Conservation (phyloP, 2,888 invertebrate genomes). For the Suillia variegata region DNA sequence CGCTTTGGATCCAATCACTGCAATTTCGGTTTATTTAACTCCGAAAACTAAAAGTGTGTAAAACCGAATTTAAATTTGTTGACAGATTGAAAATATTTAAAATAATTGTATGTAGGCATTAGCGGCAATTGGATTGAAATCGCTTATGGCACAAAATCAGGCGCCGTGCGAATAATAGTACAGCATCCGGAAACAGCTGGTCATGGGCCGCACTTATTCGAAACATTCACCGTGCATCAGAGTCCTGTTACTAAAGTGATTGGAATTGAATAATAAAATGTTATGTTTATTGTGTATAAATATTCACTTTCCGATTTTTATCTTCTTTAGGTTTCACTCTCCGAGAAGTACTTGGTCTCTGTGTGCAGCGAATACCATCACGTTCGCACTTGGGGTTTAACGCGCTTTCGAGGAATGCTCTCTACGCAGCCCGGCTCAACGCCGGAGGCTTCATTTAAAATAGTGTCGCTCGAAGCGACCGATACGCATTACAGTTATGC, state of each 20-base stretch:
- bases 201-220: constrained; percentile 97
- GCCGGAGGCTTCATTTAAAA: constrained; percentile 94
- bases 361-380: constrained; percentile 98
- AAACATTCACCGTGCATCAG: constrained; percentile 96
- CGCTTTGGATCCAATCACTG: constrained; percentile 93
- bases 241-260: constrained; percentile 90
- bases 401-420: constrained; percentile 96
- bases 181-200: constrained; percentile 99
- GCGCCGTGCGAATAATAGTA: constrained; percentile 95
- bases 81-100: background rate
- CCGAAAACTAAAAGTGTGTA: constrained; percentile 96
- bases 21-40: constrained; percentile 97
- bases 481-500: constrained; percentile 69
- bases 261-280: background rate
- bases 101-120: constrained; percentile 67
- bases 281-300: background rate
- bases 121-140: constrained; percentile 99
- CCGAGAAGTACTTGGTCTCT: constrained; percentile 93
- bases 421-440: constrained; percentile 98
- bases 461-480: constrained; percentile 65
- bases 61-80: constrained; percentile 1
- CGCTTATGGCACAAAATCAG: constrained; percentile 96
- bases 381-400: constrained; percentile 96
- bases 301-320: constrained; percentile 10
- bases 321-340: constrained; percentile 90